Evolutionary conservation across 2,113 vertebrate genomes (phyloP), one percentile per base, ranked within the genome.

Genomic region (Nyctibius bracteatus): DNA sequence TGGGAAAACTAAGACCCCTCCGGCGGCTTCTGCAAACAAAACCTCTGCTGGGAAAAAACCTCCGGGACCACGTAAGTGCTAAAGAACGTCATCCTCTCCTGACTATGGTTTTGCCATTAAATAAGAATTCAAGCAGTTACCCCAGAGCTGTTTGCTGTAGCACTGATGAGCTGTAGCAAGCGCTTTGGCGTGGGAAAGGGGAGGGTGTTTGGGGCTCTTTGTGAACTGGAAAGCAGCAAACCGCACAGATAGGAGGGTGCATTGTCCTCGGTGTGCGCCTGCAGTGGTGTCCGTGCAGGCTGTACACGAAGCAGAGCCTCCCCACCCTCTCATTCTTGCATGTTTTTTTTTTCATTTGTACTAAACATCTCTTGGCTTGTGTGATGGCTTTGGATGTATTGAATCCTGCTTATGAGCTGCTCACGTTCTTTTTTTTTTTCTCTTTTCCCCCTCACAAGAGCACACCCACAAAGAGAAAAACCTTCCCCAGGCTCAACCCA

Each of bases 11-110:
- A 90, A 28, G 37, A 5, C 12, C 3, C 5, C 4, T 75, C 21
- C 23, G 37, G 44, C 1, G 0, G 14, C 20, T 68, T 1, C 14
- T 55, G 3, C 10, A 57, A 71, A 28, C 59, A 93, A 5, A 73
- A 1, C 1, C 1, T 0, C 0, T 27, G 12, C 0, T 72, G 65
- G 65, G 7, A 97, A 44, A 72, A 94, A 94, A 66, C 3, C 47
- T 27, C 8, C 0, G 0, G 86, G 2, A 66, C 22, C 31, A 58
- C 5, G 97, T 97, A 83, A 97, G 97, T 97, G 65, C 65, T 54
- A 4, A 74, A 57, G 49, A 78, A 41, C 22, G 54, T 35, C 39
- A 61, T 59, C 71, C 10, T 39, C 14, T 52, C 31, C 41, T 74
- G 44, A 15, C 63, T 43, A 0, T 31, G 47, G 20, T 28, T 81